Conservation (phyloP, 2,113 vertebrate species). For the Gymnobelideus leadbeateri region DNA sequence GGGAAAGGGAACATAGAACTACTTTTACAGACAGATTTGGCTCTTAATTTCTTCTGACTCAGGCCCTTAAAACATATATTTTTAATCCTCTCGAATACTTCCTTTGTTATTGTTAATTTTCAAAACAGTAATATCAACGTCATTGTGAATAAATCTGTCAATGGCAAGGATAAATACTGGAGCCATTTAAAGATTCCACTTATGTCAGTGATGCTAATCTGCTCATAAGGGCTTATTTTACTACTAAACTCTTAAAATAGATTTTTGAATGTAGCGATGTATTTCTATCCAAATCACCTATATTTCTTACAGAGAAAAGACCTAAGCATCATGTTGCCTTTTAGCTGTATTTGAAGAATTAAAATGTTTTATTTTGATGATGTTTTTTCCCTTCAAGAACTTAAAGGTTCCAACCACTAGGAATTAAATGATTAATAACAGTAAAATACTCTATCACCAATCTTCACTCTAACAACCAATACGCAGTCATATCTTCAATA, state of each 20-base stretch:
- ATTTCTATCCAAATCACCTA: neutral
- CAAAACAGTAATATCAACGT: conserved; percentile 69
- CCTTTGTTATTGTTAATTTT: conserved; percentile 72
- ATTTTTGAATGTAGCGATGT: conserved; percentile 30
- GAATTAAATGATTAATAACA: conserved; percentile 35
- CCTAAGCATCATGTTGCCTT: conserved; percentile 5
- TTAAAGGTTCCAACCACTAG: conserved; percentile 10
- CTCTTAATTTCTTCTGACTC: conserved; percentile 63
- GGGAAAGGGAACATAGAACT: conserved; percentile 24
- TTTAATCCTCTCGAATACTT: conserved; percentile 71
- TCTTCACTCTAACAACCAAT: conserved; percentile 10
- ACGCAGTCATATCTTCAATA: conserved; percentile 21
- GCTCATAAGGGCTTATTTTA: conserved; percentile 33
- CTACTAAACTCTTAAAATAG: conserved; percentile 1
- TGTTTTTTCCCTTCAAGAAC: conserved; percentile 23
- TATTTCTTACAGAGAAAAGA: conserved; percentile 43
- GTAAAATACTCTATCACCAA: conserved; percentile 35
- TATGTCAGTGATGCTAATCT: conserved; percentile 57
- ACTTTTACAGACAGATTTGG: neutral
- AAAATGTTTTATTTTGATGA: conserved; percentile 27
- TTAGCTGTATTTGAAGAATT: conserved; percentile 3
- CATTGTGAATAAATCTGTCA: conserved; percentile 67
- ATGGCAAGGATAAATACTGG: conserved; percentile 43
- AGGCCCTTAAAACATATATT: conserved; percentile 60
- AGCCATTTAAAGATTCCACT: conserved; percentile 38